A percentile compares a stretch with the other conserved stretches of the same genome.
These are phyloP conservation scores for Ptilonorhynchus violaceus DNA, from an alignment of 2,113 vertebrate species.

Conservation along the genomic window DNA sequence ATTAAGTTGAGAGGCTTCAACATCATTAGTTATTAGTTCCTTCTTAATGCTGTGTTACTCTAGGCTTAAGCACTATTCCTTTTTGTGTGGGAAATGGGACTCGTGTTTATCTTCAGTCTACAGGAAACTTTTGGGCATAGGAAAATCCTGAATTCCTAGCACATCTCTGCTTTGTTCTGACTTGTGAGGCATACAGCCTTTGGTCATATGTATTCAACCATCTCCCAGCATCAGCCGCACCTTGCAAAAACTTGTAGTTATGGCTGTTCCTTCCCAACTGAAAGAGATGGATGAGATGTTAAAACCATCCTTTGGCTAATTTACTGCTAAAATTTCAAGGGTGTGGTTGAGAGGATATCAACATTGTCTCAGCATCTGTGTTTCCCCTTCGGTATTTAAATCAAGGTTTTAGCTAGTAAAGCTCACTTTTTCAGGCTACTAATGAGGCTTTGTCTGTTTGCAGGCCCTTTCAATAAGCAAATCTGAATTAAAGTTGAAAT, in stretches of 20 bases:
- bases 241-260: constrained; percentile 35
- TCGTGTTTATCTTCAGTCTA: not conserved
- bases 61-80: not conserved
- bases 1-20: not conserved
- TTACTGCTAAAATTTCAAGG: constrained; percentile 7
- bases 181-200: constrained; percentile 43
- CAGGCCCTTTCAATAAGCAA: not conserved
- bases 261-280: not conserved
- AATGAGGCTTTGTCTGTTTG: not conserved
- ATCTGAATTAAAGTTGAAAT: constrained; percentile 19
- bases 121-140: constrained; percentile 19
- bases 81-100: not conserved
- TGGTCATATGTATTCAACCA: not conserved
- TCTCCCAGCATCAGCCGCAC: not conserved
- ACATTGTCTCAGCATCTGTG: constrained; percentile 32
- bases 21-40: not conserved
- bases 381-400: constrained; percentile 1
- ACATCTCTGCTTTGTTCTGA: constrained; percentile 33
- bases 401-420: not conserved
- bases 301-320: constrained; percentile 21
- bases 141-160: constrained; percentile 14
- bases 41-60: not conserved
- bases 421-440: not conserved
- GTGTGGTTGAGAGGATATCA: not conserved
- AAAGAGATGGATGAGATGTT: constrained; percentile 8